phyloP scores from a whole-genome alignment of 2,113 vertebrate genomes.

The Tringa solitaria region DNA sequence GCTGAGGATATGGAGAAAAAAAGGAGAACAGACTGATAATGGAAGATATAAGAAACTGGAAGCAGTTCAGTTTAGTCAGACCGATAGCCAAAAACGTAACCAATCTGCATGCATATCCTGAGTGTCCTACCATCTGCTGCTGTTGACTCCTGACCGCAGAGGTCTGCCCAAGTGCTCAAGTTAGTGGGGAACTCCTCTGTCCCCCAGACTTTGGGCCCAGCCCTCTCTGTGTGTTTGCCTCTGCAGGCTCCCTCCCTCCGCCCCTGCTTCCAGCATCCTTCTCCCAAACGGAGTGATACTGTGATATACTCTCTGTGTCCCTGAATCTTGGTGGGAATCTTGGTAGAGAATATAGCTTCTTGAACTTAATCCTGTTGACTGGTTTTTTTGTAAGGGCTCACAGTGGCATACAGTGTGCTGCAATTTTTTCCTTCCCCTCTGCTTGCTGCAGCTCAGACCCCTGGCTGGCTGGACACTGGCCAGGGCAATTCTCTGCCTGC shows the following conservation, averaged over 20 bases:
- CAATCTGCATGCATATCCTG: rapidly evolving
- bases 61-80: neutral
- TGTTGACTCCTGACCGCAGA: neutral
- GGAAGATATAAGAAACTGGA: neutral
- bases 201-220: neutral
- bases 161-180: neutral
- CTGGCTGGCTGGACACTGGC: neutral
- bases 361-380: neutral
- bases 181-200: neutral
- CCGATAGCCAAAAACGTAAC: neutral
- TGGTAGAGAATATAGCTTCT: neutral
- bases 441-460: neutral
- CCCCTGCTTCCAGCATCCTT: neutral
- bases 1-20: neutral
- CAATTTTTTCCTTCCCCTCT: neutral
- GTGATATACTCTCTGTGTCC: neutral
- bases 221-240: neutral
- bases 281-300: neutral
- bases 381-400: neutral
- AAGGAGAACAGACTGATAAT: neutral
- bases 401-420: neutral
- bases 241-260: neutral
- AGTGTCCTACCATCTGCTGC: neutral
- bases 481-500: neutral
- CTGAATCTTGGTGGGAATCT: neutral